phyloP scores from a whole-genome alignment of 2,113 vertebrate genomes.

The Chamaetylas fuelleborni region DNA sequence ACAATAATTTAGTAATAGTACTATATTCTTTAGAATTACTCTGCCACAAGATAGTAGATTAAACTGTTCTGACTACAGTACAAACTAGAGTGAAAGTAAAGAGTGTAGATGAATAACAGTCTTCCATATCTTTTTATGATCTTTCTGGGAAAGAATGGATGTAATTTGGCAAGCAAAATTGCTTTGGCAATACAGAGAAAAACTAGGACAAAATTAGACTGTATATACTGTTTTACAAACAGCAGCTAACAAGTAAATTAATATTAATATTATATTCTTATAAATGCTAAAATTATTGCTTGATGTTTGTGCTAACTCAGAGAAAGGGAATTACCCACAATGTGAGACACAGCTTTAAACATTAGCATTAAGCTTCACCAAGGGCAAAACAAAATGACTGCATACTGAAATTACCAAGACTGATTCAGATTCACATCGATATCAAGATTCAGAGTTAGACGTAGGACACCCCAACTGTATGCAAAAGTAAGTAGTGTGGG shows the following conservation, averaged over 20 bases:
- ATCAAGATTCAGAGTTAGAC: background rate
- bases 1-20: background rate
- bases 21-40: slow-evolving; percentile 7
- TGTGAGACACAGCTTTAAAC: background rate
- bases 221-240: slow-evolving; percentile 23
- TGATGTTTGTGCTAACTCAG: background rate
- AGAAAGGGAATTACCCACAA: background rate
- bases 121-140: background rate
- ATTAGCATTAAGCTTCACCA: background rate
- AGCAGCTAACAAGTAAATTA: background rate
- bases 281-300: background rate
- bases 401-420: background rate
- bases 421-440: background rate
- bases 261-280: slow-evolving; percentile 3
- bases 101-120: background rate
- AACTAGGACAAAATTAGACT: slow-evolving; percentile 27
- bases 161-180: background rate
- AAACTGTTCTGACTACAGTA: background rate
- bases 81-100: background rate
- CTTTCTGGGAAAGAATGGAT: slow-evolving; percentile 17
- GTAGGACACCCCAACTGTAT: rapidly evolving
- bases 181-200: background rate
- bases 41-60: background rate
- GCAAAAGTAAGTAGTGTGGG: background rate
- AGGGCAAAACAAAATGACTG: background rate